Evolutionary conservation across 2,888 invertebrate species (phyloP), one percentile per base, ranked within the genome.

Genomic region (Apodemia hepburni): DNA sequence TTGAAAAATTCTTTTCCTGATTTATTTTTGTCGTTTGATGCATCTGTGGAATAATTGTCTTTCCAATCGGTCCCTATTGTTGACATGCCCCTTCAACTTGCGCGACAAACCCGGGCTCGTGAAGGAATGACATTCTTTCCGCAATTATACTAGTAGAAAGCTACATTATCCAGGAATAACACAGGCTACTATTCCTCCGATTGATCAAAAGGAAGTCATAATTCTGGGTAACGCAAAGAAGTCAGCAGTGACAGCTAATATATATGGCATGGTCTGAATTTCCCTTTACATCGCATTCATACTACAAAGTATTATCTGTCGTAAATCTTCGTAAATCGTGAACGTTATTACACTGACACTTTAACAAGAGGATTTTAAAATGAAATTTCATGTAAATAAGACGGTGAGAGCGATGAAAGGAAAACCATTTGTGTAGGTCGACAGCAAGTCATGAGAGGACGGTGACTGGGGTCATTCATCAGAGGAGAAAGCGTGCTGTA

Each of bases 401-500:
- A 77, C 75, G 75, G 78, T 73, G 73, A 77, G 76, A 77, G 77
- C 80, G 79, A 78, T 82, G 84, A 85, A 87, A 85, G 77, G 77
- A 81, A 84, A 85, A 82, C 79, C 79, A 82, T 86, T 80, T 82
- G 80, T 81, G 77, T 71, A 75, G 75, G 70, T 69, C 69, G 70
- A 71, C 69, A 45, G 38, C 38, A 75, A 73, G 75, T 76, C 79
- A 79, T 78, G 76, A 75, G 72, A 45, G 45, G 45, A 45, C 45
- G 45, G 45, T n/a, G 75, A 71, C 75, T 72, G 73, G 72, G 81
- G 84, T 85, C 82, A 83, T 82, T 84, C 81, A 82, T 85, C 81
- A 79, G 77, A 69, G 75, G 84, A 82, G 88, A 87, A 89, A 87
- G 85, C 82, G 76, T 74, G 71, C 72, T 72, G 73, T 75, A 76